These are phyloP conservation scores for Apamea anceps DNA, from an alignment of 2,888 invertebrate species.

Conservation along the genomic window DNA sequence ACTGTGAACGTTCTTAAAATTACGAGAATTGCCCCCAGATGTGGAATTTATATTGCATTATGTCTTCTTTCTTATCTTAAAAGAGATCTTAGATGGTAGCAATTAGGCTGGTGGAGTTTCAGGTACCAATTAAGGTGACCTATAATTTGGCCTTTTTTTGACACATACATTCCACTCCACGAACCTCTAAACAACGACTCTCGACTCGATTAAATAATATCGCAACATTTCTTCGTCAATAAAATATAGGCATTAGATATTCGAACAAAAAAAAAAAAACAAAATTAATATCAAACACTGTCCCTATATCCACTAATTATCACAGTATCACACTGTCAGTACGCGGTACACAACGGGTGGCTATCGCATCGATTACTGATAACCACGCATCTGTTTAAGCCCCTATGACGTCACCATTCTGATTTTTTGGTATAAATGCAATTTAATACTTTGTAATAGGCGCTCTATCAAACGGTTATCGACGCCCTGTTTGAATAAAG, in stretches of 20 bases:
- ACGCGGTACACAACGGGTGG: conserved; percentile 59
- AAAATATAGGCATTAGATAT: background rate
- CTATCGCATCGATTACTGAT: conserved; percentile 66
- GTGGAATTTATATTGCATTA: background rate
- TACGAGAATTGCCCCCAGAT: too few relatives aligned
- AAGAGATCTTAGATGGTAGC: too few relatives aligned
- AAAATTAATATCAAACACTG: conserved; percentile 31
- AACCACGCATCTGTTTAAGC: conserved; percentile 68
- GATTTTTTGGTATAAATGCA: conserved; percentile 61
- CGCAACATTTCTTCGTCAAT: background rate
- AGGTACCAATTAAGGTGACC: too few relatives aligned
- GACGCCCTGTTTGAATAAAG: conserved; percentile 52
- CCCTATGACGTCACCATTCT: conserved; percentile 58
- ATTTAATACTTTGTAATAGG: conserved; percentile 54
- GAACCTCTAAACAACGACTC: too few relatives aligned
- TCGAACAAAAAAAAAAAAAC: conserved; percentile 9
- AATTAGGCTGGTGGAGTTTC: too few relatives aligned
- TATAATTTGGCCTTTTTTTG: too few relatives aligned
- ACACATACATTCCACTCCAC: too few relatives aligned
- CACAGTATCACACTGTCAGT: conserved; percentile 50
- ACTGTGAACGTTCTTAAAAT: too few relatives aligned
- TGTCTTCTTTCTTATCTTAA: too few relatives aligned
- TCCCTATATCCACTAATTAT: conserved; percentile 64
- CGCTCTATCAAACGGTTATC: conserved; percentile 54
- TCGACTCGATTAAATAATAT: too few relatives aligned